phyloP scores from a whole-genome alignment of 2,888 invertebrate genomes.

The Cephalotes varians region DNA sequence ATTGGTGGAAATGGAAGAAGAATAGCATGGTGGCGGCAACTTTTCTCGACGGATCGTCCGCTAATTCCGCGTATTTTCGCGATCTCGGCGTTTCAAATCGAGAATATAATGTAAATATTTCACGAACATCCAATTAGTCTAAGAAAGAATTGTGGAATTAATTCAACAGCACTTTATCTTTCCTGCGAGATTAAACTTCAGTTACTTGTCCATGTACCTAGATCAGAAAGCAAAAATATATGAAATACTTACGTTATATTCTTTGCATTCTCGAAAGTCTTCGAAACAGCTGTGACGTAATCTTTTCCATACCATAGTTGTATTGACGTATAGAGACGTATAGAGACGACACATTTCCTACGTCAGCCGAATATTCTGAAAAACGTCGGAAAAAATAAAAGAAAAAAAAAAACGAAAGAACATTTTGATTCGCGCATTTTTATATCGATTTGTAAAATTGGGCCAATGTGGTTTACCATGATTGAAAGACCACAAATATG shows the following conservation, averaged over 20 bases:
- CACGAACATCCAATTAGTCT: constrained; percentile 73
- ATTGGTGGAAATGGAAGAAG: constrained; percentile 42
- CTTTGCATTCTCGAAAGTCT: neutral
- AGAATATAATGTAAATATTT: constrained; percentile 80
- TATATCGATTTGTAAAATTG: constrained; percentile 47
- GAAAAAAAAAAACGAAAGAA: constrained; percentile 5
- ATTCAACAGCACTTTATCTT: constrained; percentile 30
- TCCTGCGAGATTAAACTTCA: neutral
- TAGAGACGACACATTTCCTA: neutral
- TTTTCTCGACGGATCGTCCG: constrained; percentile 70
- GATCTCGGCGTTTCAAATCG: constrained; percentile 55
- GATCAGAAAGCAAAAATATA: neutral
- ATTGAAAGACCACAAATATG: constrained; percentile 3
- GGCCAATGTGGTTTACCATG: constrained; percentile 21
- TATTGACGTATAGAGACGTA: neutral
- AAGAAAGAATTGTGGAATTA: constrained; percentile 66
- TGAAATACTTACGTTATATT: neutral
- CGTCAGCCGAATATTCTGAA: neutral
- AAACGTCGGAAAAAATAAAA: constrained; percentile 8
- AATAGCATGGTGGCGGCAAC: constrained; percentile 56
- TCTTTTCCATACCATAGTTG: constrained; percentile 18
- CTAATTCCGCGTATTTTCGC: constrained; percentile 57
- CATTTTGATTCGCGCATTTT: constrained; percentile 44
- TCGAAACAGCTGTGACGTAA: constrained; percentile 13
- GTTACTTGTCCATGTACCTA: neutral